Percentiles rank a stretch among this genome's conserved stretches.
These are phyloP conservation scores for Semicossyphus pulcher DNA, from an alignment of 2,113 vertebrate species.

Conservation along the genomic window DNA sequence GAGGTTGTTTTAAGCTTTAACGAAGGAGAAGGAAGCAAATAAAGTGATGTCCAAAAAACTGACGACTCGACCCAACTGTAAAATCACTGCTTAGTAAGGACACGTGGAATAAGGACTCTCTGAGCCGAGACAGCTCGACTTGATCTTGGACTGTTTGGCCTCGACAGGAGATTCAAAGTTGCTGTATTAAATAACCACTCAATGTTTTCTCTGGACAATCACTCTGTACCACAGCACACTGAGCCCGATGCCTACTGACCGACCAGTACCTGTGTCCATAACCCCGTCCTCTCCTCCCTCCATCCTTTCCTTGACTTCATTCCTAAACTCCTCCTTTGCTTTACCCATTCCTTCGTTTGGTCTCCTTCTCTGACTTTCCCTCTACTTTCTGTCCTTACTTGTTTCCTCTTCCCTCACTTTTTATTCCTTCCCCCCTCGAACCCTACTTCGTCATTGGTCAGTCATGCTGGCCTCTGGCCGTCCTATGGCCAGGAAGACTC, in stretches of 20 bases:
- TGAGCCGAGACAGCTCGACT: conserved; percentile 6
- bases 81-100: background rate
- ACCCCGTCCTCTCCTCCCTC: conserved; percentile 1
- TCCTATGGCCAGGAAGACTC: conserved; percentile 61
- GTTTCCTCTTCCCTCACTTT: background rate
- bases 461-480: conserved; percentile 52
- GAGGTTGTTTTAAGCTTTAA: conserved; percentile 52
- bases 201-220: conserved; percentile 82
- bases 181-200: conserved; percentile 67
- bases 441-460: conserved; percentile 55
- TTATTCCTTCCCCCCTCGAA: background rate
- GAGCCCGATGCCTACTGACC: conserved; percentile 80
- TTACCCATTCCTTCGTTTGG: background rate
- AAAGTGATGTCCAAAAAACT: conserved; percentile 7
- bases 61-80: background rate
- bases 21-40: background rate
- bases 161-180: conserved; percentile 45
- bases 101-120: background rate
- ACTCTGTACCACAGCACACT: conserved; percentile 81
- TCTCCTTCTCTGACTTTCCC: conserved; percentile 3
- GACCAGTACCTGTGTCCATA: conserved; percentile 78
- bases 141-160: conserved; percentile 36
- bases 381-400: background rate
- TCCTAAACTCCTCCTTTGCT: background rate
- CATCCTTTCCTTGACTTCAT: conserved; percentile 14